A percentile compares a stretch with the other conserved stretches of the same genome.
Evolutionary conservation across 2,113 vertebrate genomes (phyloP).

Genomic region (Aramus guarauna): DNA sequence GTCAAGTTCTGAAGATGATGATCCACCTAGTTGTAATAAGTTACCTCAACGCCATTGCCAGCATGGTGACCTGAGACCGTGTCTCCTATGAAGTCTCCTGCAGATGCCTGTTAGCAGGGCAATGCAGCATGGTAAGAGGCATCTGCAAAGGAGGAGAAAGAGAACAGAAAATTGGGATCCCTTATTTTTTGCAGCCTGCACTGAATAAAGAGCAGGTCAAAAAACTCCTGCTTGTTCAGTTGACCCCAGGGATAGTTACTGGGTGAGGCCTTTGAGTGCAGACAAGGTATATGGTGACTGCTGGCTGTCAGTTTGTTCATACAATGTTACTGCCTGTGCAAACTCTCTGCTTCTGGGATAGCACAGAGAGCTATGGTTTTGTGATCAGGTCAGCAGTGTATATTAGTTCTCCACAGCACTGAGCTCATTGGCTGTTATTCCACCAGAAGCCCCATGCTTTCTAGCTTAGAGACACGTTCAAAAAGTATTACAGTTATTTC

Average conservation of each 20-base stretch:
- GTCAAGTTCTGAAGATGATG: background rate
- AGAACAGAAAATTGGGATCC: background rate
- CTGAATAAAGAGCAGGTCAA: background rate
- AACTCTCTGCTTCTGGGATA: background rate
- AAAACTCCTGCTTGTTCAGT: background rate
- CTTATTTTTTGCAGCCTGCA: background rate
- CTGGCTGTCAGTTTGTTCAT: background rate
- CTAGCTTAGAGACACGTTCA: background rate
- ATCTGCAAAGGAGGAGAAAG: background rate
- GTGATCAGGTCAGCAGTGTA: background rate
- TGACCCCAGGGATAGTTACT: background rate
- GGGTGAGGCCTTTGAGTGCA: background rate
- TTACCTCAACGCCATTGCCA: background rate
- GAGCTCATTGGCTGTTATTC: background rate
- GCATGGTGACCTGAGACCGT: background rate
- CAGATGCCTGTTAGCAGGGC: background rate
- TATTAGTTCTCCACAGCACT: background rate
- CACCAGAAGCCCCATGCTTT: background rate
- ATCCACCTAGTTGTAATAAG: background rate
- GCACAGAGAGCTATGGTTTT: background rate
- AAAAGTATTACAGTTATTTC: background rate
- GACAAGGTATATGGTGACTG: background rate
- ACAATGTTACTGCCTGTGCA: background rate
- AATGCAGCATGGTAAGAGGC: background rate
- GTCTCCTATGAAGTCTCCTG: background rate